Conservation (phyloP, 2,888 invertebrate genomes). For the Barypeithes pellucidus region DNA sequence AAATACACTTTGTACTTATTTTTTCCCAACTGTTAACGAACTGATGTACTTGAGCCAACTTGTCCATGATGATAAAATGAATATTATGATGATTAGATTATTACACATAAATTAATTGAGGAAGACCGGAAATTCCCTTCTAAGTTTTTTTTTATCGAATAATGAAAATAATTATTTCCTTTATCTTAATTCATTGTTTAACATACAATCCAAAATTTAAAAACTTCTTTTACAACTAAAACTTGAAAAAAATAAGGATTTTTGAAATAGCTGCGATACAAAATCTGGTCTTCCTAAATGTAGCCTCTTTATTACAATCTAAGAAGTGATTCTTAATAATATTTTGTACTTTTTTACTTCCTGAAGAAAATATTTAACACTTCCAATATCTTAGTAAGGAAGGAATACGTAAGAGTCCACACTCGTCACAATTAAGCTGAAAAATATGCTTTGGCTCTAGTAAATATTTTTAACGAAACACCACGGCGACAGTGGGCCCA, state of each 20-base stretch:
- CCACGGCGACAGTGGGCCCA: too few species aligned
- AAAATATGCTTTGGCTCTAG: neutral
- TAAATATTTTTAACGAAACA: neutral
- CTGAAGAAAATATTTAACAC: conserved; percentile 32
- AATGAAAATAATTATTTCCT: too few species aligned
- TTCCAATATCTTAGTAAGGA: conserved; percentile 7
- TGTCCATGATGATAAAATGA: neutral
- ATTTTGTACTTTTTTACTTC: conserved; percentile 27
- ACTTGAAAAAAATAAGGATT: too few species aligned
- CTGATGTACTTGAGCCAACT: too few species aligned
- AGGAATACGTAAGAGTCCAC: conserved; percentile 26
- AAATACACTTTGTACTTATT: too few species aligned
- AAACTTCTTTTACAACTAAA: too few species aligned
- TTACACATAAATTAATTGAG: neutral
- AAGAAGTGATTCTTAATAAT: conserved; percentile 20
- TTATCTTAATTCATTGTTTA: too few species aligned
- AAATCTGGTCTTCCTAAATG: conserved; percentile 1
- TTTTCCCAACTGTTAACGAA: too few species aligned
- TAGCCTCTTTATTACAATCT: neutral
- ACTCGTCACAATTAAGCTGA: neutral
- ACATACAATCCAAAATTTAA: too few species aligned
- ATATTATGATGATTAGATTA: neutral
- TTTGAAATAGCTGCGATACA: neutral
- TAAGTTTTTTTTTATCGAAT: too few species aligned
- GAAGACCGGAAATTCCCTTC: neutral